Base-by-base conservation (phyloP, 2,888 invertebrate genomes). In the Didymodactylos carnosus region DNA sequence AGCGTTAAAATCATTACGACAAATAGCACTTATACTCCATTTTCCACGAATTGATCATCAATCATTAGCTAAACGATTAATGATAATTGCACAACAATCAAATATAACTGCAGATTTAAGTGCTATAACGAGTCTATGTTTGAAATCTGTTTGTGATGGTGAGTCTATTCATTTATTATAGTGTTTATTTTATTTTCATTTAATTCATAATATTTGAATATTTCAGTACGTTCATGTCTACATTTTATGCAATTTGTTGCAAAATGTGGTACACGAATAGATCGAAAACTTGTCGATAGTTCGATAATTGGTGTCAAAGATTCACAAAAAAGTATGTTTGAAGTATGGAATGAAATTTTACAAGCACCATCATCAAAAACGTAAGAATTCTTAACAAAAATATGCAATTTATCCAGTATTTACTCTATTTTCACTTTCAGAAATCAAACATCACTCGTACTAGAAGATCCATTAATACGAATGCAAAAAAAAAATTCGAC, bases 1-100 rank as follows among this genome's bases (percentile, higher is more conserved):
- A 0, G 89, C 94, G 0, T 84, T 98, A 76, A 87, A 93, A 75
- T 88, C 89, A 23, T 83, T 94, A 75, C 88, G 91, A 75, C 88
- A 89, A 77, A 87, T 89, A 51, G 88, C 92, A 0, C 87, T 91
- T 75, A 87, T 91, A 10, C 86, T 93, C 10, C 88, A 87, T 76
- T 81, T 84, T 75, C 81, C 81, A 5, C 80, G 80, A 11, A 85
- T 86, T 13, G 80, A 84, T n/a, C 79, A 84, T n/a, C 78, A 82
- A 14, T 82, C 81, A 77, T 83, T 89, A 51, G 86, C 87, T 6
- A 84, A 86, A 75, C 82, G 91, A 62, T 84, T 97, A 73, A 80
- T 87, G 41, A 87, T 88, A 35, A 53, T 53, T 35, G 27, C 53
- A 10, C 29, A 53, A 29, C 53, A 53, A 53, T 29, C 35, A 29